A percentile compares a stretch with the other conserved stretches of the same genome.
Conservation (phyloP, 2,888 invertebrate genomes). For the Tachina grossa region DNA sequence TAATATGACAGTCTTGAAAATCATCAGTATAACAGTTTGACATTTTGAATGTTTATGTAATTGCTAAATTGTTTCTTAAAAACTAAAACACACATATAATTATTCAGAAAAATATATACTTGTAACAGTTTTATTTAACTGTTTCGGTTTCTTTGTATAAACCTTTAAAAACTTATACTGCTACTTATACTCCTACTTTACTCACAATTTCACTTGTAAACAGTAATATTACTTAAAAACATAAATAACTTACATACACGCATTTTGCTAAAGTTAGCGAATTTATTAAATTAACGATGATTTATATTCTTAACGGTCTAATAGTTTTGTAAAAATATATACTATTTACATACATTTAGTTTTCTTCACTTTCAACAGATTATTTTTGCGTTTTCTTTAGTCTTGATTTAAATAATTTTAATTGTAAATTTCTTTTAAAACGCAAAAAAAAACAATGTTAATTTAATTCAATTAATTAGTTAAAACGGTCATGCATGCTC, state of each 20-base stretch:
- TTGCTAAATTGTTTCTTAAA: too few relatives aligned
- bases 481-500: conserved; percentile 69
- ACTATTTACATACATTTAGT: too few relatives aligned
- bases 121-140: neutral
- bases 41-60: too few relatives aligned
- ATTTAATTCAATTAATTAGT: conserved; percentile 67
- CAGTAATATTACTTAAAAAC: conserved; percentile 11
- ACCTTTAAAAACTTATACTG: neutral
- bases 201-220: conserved; percentile 16
- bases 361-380: conserved; percentile 47
- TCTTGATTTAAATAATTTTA: conserved; percentile 42
- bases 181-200: neutral
- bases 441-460: conserved; percentile 52
- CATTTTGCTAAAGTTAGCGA: neutral
- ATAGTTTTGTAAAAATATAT: conserved; percentile 23
- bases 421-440: conserved; percentile 39
- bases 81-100: neutral
- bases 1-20: too few relatives aligned
- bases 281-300: neutral
- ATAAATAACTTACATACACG: conserved; percentile 23
- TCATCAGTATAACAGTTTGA: too few relatives aligned
- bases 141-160: neutral
- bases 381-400: conserved; percentile 15
- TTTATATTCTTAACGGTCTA: conserved; percentile 44
- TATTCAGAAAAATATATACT: neutral